Evolutionary conservation across 2,797 vertebrate species (phyloP), one percentile per base, ranked within the genome.

Genomic region (Oryzias dopingdopingensis): DNA sequence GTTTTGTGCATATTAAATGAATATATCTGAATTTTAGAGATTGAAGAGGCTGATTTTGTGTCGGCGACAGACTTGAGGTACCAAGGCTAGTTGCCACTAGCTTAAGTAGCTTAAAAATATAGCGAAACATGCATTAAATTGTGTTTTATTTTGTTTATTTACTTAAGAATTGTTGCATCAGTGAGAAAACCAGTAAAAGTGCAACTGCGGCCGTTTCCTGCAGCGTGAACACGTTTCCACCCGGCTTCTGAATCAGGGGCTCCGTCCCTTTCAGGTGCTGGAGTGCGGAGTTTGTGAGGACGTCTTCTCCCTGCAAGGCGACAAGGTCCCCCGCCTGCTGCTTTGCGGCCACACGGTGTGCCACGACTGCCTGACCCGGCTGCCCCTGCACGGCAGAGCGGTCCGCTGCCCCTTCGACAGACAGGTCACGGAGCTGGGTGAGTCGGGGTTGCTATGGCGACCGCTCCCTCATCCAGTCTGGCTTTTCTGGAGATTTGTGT

Each of bases 211-310:
- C 17, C 7, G n/a, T 18, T 42, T 12, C 32, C 32, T 12, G 32
- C 42, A 42, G 41, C 12, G 41, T 37, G 26, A 4, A 3, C 8
- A n/a, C 8, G 5, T 17, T 10, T 7, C 7, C 0, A 14, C 15
- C 42, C 17, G 16, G 17, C 20, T 13, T 18, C 12, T 71, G 18
- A 29, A 29, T 5, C 26, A 29, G 26, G 26, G 6, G 26, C 26
- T 18, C 52, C 0, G 70, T 52, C 4, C 6, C 55, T 18, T 10
- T 0, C 71, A 90, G 88, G 96, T 99, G 80, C 86, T 99, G 56
- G 97, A 98, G 83, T 99, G 97, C 59, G 97, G 97, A 2, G 97
- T 99, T 45, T 99, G 97, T 80, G 97, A 99, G 91, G 97, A 99
- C 70, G 96, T 99, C 17, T 99, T 98, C 89, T 96, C 95, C 52